Conservation (phyloP, 2,113 vertebrate species). For the Cariama cristata region DNA sequence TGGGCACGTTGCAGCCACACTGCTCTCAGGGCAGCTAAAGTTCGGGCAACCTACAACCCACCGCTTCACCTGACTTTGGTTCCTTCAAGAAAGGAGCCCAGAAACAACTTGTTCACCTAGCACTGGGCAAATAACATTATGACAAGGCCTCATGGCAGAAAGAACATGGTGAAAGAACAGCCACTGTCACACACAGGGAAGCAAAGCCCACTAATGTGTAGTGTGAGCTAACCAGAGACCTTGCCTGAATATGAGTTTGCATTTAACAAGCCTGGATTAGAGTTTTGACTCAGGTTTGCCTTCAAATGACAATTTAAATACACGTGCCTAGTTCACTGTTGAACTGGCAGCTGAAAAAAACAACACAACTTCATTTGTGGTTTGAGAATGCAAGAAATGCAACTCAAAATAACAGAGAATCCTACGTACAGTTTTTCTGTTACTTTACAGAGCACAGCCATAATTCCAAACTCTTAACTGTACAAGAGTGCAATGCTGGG, state of each 20-base stretch:
- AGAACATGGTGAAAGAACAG: background rate
- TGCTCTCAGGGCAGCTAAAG: background rate
- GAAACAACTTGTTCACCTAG: background rate
- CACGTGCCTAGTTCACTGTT: background rate
- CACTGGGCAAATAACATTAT: background rate
- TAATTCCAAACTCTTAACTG: background rate
- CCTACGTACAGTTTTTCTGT: background rate
- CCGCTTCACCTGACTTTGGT: background rate
- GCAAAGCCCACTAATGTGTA: background rate
- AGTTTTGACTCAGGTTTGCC: background rate
- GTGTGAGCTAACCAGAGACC: background rate
- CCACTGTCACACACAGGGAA: background rate
- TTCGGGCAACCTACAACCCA: background rate
- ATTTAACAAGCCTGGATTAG: background rate
- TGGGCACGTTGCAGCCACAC: fast-evolving
- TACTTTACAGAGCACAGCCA: background rate
- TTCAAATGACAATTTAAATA: background rate
- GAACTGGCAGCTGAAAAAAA: background rate
- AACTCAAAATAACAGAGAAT: background rate
- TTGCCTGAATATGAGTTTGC: background rate
- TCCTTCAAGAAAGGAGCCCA: background rate
- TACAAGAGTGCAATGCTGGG: background rate
- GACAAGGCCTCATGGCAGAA: background rate
- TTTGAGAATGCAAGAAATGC: background rate
- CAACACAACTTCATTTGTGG: background rate